Evolutionary conservation across 2,888 invertebrate genomes (phyloP).

Genomic region (Dynastes tityus): DNA sequence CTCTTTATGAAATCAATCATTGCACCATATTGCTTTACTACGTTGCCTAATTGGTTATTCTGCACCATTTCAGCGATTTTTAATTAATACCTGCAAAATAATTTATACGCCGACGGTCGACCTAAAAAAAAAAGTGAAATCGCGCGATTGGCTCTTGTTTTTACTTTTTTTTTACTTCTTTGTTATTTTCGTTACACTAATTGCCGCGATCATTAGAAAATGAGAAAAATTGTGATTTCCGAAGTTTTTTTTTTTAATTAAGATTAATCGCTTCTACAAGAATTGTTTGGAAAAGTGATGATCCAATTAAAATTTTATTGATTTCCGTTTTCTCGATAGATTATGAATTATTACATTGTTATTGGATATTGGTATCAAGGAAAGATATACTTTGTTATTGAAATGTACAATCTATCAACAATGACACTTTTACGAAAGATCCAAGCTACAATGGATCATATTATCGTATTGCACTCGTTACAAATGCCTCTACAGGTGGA

Average conservation of each 20-base stretch:
- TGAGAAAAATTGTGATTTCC: neutral
- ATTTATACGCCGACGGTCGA: slow-evolving; percentile 39
- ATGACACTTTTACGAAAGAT: no score
- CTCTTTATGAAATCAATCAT: slow-evolving; percentile 59
- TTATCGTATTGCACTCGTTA: no score
- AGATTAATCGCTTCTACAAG: neutral
- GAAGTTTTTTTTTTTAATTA: neutral
- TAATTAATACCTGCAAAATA: slow-evolving; percentile 54
- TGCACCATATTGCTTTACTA: slow-evolving; percentile 57
- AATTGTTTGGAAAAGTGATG: no score
- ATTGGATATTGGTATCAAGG: no score
- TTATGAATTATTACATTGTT: no score
- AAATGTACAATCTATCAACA: no score
- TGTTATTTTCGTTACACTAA: slow-evolving; percentile 6
- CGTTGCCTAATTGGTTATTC: slow-evolving; percentile 57
- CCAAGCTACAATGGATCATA: no score
- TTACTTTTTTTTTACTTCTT: neutral
- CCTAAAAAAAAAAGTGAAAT: slow-evolving; percentile 15
- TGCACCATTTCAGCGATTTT: slow-evolving; percentile 56
- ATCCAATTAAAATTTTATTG: no score
- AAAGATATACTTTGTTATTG: no score
- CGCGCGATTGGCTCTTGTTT: neutral
- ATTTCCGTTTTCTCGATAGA: no score
- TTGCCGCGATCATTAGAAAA: neutral
- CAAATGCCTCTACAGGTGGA: no score